Percentiles rank a stretch among this genome's conserved stretches.
phyloP scores from a whole-genome alignment of 2,797 vertebrate genomes.

The Hypotaenidia philippensis region DNA sequence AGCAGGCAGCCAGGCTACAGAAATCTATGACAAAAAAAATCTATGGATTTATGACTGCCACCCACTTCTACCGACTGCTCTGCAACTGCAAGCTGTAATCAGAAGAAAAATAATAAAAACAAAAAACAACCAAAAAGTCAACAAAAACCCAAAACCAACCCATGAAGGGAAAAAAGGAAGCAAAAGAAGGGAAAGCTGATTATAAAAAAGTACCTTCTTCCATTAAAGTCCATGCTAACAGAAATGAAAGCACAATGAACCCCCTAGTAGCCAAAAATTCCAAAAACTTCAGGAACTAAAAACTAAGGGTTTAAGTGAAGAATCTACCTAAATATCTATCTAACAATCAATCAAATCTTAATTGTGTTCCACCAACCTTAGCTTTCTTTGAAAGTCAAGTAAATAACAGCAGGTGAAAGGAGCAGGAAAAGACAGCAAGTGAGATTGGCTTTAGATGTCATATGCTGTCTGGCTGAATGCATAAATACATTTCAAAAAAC shows the following conservation, averaged over 20 bases:
- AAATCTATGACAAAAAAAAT: constrained; percentile 2
- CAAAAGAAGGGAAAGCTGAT: neutral
- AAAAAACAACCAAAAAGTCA: too few relatives aligned
- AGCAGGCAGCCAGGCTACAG: neutral
- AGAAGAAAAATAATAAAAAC: neutral
- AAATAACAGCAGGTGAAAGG: constrained; percentile 15
- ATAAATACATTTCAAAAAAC: constrained; percentile 22
- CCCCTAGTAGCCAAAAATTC: neutral
- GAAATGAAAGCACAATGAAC: neutral
- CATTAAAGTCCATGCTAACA: neutral
- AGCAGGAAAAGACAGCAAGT: constrained; percentile 41
- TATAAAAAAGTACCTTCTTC: neutral
- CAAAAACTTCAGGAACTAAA: neutral
- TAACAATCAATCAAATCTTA: neutral
- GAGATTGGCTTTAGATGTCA: neutral
- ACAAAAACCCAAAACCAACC: neutral
- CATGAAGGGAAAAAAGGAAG: neutral
- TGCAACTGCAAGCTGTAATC: neutral
- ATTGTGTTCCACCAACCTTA: constrained; percentile 18
- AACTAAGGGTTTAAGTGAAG: neutral
- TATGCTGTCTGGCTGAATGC: neutral
- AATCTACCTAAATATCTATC: neutral
- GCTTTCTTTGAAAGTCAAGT: constrained; percentile 43
- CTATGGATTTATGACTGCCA: constrained; percentile 29
- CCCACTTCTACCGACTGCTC: neutral